Conservation (phyloP, 2,888 invertebrate genomes). For the Mesodorylaimus sp. region DNA sequence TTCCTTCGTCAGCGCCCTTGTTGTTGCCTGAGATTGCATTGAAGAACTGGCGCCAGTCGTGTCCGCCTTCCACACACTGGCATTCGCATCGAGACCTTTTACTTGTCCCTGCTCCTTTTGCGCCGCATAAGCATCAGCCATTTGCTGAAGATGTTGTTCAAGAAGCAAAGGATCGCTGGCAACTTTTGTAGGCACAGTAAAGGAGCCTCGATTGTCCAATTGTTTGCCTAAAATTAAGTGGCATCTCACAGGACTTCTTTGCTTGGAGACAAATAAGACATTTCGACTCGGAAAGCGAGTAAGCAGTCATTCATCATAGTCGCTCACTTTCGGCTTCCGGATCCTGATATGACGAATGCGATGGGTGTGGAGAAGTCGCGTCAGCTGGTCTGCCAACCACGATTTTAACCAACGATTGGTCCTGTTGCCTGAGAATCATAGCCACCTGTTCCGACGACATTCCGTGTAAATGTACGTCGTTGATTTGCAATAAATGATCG, state of each 20-base stretch:
- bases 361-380: background rate
- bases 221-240: no score
- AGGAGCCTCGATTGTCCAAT: slow-evolving; percentile 2
- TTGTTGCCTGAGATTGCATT: no score
- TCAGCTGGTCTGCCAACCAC: slow-evolving; percentile 5
- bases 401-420: background rate
- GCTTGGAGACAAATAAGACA: no score
- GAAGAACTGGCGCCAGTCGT: no score
- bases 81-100: no score
- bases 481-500: slow-evolving; percentile 74
- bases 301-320: no score
- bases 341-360: background rate
- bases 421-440: slow-evolving; percentile 21
- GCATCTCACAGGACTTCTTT: no score
- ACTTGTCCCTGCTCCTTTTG: no score
- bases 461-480: slow-evolving; percentile 78
- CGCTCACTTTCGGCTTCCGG: background rate
- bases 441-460: slow-evolving; percentile 63
- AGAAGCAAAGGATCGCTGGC: slow-evolving; percentile 4
- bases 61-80: no score
- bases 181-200: slow-evolving; percentile 3
- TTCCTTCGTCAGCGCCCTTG: no score
- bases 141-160: slow-evolving; percentile 5
- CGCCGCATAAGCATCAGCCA: no score
- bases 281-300: no score